Base-by-base conservation (phyloP, 2,797 vertebrate species). In the Neoniphon sammara region DNA sequence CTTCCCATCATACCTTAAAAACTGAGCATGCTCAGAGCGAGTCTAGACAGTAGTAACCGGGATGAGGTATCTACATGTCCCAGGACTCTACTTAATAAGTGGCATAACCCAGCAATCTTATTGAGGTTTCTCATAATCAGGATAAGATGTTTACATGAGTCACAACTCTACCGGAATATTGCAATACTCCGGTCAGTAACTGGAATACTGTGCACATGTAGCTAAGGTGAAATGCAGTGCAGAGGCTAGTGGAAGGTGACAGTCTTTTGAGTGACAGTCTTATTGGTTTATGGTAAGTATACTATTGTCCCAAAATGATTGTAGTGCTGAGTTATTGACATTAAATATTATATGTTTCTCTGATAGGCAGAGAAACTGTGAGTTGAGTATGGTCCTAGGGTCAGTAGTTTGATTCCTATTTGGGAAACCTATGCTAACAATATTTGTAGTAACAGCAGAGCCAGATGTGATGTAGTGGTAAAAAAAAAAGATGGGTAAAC, bases 381-480 rank as follows among this genome's bases (percentile, higher is more conserved):
- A 39, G 36, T 39, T 39, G 36, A 39, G 36, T 39, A 74, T 70
- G 18, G n/a, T 20, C 7, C 25, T 72, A 30, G 47, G 53, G 18
- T 69, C 23, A 12, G 52, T 2, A 2, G 47, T n/a, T 39, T 72
- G 56, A 1, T 66, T 47, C 42, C 17, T 76, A 49, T 58, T 47
- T 18, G 20, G n/a, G 18, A 36, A 61, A 56, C 59, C 57, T 64
- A 73, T 67, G 60, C n/a, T 57, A 31, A 52, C 59, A 73, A 50
- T 46, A 17, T 81, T 57, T 64, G 23, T 54, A n/a, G 21, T 27
- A 49, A 23, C 73, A 65, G 39, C 39, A 70, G n/a, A n/a, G n/a
- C n/a, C n/a, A n/a, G n/a, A n/a, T n/a, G 50, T 68, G 18, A 44
- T 70, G 42, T n/a, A 12, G 52, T 25, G 12, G 18, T 57, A 36